Evolutionary conservation across 53 echinoderm and acorn worm species (phyloP), one percentile per base, ranked within the genome.

Genomic region (Apostichopus leukothele): DNA sequence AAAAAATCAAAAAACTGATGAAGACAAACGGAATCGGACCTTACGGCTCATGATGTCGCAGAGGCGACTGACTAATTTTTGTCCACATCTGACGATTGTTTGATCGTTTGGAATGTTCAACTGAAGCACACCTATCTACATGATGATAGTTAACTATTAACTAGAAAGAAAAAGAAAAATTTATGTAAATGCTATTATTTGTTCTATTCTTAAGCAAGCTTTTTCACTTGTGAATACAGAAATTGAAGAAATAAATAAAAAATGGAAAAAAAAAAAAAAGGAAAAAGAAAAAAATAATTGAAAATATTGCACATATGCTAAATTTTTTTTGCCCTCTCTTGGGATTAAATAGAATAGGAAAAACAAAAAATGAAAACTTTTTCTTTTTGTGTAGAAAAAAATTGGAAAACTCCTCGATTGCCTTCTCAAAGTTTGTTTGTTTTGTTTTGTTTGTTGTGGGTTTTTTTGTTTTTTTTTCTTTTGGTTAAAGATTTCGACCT

Each of bases 261-360:
- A 83, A 55, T 53, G 55, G 83, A 60, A 83, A 83, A 16, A 71
- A 85, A 25, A 55, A 25, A 84, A 60, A 63, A 21, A 21, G 9
- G 55, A 84, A 60, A 20, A 61, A 84, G 60, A 84, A 60, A 21
- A 55, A 60, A 84, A 84, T 59, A 61, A 84, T 53, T 61, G 57
- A 84, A 84, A 84, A 85, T 85, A 85, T 85, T 85, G 85, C 85
- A 85, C 85, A 85, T 85, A 63, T 85, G 67, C 85, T 85, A 85
- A 85, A 85, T 66, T 67, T 60, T 55, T 39, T 39, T 55, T 55
- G 14, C 85, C 85, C 16, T 85, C 50, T 67, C 16, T 84, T 63
- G 85, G 85, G 85, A 67, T 85, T 39, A 50, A 85, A 67, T 67
- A 85, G 68, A 83, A 85, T 85, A 85, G 85, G 85, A 85, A 85